Conservation (phyloP, 2,888 invertebrate species). For the Chaetogeoica ovagalla region DNA sequence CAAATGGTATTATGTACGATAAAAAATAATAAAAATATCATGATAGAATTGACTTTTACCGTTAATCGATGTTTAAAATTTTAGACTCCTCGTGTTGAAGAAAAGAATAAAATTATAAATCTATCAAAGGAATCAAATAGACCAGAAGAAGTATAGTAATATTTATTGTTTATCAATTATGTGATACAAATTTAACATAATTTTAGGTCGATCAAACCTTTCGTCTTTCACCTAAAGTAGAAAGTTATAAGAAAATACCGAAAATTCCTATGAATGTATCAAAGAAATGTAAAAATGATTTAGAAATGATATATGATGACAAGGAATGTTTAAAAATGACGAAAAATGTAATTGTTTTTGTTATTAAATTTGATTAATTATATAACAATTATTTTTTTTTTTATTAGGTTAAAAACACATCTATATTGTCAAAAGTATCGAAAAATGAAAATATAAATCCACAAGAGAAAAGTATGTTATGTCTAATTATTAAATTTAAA, state of each 20-base stretch:
- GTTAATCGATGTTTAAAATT: not conserved
- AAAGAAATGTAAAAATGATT: constrained; percentile 4
- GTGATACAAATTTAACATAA: not conserved
- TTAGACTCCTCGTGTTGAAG: constrained; percentile 5
- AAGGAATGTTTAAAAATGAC: not conserved
- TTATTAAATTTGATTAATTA: not conserved
- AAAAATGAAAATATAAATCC: not conserved
- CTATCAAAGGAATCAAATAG: constrained; percentile 8
- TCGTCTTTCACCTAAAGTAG: constrained; percentile 9
- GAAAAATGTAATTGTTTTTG: constrained; percentile 13
- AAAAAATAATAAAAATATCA: too few relatives aligned
- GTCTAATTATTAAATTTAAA: not conserved
- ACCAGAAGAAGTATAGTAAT: constrained; percentile 31
- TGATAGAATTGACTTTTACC: not conserved
- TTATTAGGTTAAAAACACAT: constrained; percentile 7
- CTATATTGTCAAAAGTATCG: not conserved
- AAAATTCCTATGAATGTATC: not conserved
- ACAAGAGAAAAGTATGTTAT: constrained; percentile 17
- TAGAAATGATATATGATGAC: not conserved
- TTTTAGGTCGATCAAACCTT: constrained; percentile 41
- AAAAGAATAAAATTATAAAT: not conserved
- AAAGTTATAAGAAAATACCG: not conserved
- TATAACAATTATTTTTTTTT: constrained; percentile 10
- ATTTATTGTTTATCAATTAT: not conserved
- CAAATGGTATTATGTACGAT: too few relatives aligned